Evolutionary conservation across 2,888 invertebrate genomes (phyloP), one percentile per base, ranked within the genome.

Genomic region (Panopea generosa): DNA sequence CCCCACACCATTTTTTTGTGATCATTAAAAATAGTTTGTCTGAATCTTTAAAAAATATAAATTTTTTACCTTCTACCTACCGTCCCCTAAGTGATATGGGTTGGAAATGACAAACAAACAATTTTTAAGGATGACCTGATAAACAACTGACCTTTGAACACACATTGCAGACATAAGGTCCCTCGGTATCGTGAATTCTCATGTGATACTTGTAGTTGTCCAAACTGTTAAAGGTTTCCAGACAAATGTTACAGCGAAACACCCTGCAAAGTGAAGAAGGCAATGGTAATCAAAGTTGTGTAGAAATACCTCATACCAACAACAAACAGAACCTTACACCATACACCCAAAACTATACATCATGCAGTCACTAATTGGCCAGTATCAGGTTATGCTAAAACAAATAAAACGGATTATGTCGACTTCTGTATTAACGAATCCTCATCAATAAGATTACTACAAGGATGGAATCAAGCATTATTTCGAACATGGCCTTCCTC

Each of bases 91-190:
- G n/a, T n/a, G n/a, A n/a, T n/a, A n/a, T n/a, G n/a, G n/a, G n/a
- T n/a, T n/a, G n/a, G n/a, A n/a, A n/a, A n/a, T n/a, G n/a, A n/a
- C n/a, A n/a, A n/a, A n/a, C n/a, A n/a, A n/a, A n/a, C n/a, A n/a
- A n/a, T n/a, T n/a, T n/a, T n/a, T 16, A 40, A 40, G 9, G 16
- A n/a, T n/a, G n/a, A n/a, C n/a, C n/a, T n/a, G n/a, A n/a, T n/a
- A n/a, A n/a, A n/a, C n/a, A n/a, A n/a, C n/a, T n/a, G 56, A 73
- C 73, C 73, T 61, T 61, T n/a, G 67, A 73, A 38, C 77, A 81
- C 50, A 77, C 60, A 38, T 81, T 73, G 60, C 76, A 81, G 4
- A 70, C 76, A 60, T 68, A 73, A 3, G 71, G 66, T 27, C 70
- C 80, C 14, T 62, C 56, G n/a, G 47, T 65, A 33, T 63, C 67